Evolutionary conservation across 2,888 invertebrate genomes (phyloP).

Genomic region (Pterobdella sp.): DNA sequence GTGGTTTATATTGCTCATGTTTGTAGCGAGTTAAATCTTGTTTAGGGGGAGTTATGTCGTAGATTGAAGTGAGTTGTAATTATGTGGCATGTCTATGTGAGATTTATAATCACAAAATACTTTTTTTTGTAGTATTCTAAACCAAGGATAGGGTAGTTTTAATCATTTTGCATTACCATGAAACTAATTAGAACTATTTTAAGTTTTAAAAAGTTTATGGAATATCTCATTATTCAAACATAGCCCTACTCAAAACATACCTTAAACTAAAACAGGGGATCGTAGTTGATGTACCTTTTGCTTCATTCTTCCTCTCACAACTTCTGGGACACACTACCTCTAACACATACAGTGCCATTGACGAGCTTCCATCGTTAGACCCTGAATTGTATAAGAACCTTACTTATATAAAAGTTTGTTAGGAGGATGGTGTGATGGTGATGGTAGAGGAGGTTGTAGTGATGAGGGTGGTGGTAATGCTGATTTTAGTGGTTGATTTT

Average conservation of each 20-base stretch:
- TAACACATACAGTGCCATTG: conserved; percentile 89
- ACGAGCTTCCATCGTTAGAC: conserved; percentile 92
- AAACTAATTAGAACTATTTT: not conserved
- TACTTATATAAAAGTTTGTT: conserved; percentile 73
- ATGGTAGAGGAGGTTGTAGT: not conserved
- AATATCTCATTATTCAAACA: too few relatives aligned
- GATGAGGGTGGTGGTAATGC: not conserved
- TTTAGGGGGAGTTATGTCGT: too few relatives aligned
- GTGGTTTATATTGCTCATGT: not conserved
- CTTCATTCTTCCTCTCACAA: conserved; percentile 93
- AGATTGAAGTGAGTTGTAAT: too few relatives aligned
- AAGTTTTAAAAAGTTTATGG: not conserved
- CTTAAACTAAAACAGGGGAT: too few relatives aligned
- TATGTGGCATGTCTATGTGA: not conserved
- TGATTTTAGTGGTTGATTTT: not conserved
- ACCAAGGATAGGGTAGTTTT: not conserved
- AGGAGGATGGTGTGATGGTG: not conserved
- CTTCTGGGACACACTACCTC: conserved; percentile 85
- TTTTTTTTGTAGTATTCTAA: not conserved
- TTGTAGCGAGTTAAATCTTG: too few relatives aligned
- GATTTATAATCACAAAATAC: conserved; percentile 4
- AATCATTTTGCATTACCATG: not conserved
- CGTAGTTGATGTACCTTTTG: conserved; percentile 95
- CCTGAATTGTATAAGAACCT: conserved; percentile 88
- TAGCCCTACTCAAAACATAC: too few relatives aligned